phyloP scores from a whole-genome alignment of 2,797 vertebrate genomes.

The Vultur gryphus region DNA sequence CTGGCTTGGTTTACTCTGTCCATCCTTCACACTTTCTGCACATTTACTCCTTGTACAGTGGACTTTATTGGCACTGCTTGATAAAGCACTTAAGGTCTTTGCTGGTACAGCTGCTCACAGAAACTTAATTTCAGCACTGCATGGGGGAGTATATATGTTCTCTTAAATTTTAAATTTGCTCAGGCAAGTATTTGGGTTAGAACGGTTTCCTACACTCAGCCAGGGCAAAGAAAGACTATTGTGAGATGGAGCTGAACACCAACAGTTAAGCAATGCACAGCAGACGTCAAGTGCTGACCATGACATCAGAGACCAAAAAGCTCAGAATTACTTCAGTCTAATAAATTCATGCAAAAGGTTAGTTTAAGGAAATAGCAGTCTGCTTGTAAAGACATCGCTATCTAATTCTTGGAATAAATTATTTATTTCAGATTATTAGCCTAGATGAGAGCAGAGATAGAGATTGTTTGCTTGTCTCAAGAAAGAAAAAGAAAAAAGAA shows the following conservation, averaged over 20 bases:
- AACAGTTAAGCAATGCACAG: neutral
- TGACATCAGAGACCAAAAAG: neutral
- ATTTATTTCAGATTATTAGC: conserved; percentile 4
- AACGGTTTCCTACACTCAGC: neutral
- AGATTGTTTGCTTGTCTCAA: neutral
- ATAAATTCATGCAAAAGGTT: neutral
- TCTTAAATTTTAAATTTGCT: neutral
- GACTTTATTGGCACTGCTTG: neutral
- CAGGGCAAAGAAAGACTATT: neutral
- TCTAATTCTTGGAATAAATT: neutral
- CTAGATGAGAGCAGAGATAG: neutral
- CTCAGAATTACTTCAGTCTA: neutral
- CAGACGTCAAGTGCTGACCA: neutral
- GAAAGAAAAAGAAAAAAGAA: neutral
- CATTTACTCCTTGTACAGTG: neutral
- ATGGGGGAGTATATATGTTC: neutral
- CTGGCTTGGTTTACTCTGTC: neutral
- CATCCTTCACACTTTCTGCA: neutral
- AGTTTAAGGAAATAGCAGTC: neutral
- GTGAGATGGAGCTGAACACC: neutral
- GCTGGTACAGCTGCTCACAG: neutral
- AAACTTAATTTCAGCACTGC: neutral
- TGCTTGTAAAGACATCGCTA: neutral
- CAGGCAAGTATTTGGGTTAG: neutral
- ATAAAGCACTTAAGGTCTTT: neutral